phyloP scores from a whole-genome alignment of 2,888 invertebrate genomes.

The Coenonympha glycerion region DNA sequence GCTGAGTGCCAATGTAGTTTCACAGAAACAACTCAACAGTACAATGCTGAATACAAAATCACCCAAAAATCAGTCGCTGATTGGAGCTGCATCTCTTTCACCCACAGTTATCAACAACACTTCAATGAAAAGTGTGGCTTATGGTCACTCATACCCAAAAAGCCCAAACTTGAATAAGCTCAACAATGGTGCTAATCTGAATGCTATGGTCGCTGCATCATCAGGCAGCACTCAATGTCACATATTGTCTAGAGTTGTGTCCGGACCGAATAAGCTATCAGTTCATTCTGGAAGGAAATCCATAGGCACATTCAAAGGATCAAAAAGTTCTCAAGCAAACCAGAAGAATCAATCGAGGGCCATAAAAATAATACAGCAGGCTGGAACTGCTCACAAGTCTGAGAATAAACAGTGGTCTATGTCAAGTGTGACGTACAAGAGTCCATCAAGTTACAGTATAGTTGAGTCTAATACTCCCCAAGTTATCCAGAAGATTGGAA shows the following conservation, averaged over 20 bases:
- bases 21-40: slow-evolving; percentile 58
- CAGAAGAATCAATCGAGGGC: slow-evolving; percentile 69
- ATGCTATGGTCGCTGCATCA: slow-evolving; percentile 61
- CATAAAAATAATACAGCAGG: slow-evolving; percentile 75
- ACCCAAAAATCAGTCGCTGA: slow-evolving; percentile 60
- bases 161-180: slow-evolving; percentile 65
- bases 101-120: slow-evolving; percentile 57
- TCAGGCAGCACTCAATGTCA: slow-evolving; percentile 66
- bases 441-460: slow-evolving; percentile 48
- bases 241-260: slow-evolving; percentile 66
- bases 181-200: slow-evolving; percentile 70
- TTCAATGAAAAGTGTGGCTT: slow-evolving; percentile 64
- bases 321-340: slow-evolving; percentile 55
- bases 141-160: slow-evolving; percentile 62
- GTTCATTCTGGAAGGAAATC: slow-evolving; percentile 67
- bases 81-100: slow-evolving; percentile 56
- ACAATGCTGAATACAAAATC: slow-evolving; percentile 64
- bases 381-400: slow-evolving; percentile 57
- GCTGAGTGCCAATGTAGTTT: slow-evolving; percentile 55
- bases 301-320: slow-evolving; percentile 56
- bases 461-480: slow-evolving; percentile 59
- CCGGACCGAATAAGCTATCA: slow-evolving; percentile 69
- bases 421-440: slow-evolving; percentile 60
- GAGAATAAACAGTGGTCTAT: slow-evolving; percentile 64
- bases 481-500: slow-evolving; percentile 68